These are phyloP conservation scores for Crocidura indochinensis DNA, from an alignment of 2,797 vertebrate genomes.

Conservation along the genomic window DNA sequence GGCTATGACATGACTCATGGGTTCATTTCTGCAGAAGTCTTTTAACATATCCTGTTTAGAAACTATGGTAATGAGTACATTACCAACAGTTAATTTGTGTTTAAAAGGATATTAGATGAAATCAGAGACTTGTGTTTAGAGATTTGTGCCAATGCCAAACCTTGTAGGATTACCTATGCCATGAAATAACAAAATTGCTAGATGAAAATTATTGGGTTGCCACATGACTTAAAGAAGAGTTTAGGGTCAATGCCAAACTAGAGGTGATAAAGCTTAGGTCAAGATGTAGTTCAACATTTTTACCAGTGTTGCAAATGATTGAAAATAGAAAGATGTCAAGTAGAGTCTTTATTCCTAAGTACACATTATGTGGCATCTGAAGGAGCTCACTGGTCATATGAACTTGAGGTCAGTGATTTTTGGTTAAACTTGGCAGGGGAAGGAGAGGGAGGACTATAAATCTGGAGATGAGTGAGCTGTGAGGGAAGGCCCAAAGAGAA, in stretches of 20 bases:
- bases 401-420: slow-evolving; percentile 1
- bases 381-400: neutral
- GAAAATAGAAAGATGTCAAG: slow-evolving; percentile 35
- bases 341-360: slow-evolving; percentile 37
- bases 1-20: neutral
- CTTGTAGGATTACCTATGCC: slow-evolving; percentile 37
- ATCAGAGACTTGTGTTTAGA: slow-evolving; percentile 57
- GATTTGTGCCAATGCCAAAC: slow-evolving; percentile 47
- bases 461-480: neutral
- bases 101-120: slow-evolving; percentile 69
- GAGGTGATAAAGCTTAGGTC: slow-evolving; percentile 52
- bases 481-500: slow-evolving; percentile 26
- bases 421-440: slow-evolving; percentile 31
- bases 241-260: slow-evolving; percentile 42
- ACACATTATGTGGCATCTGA: neutral
- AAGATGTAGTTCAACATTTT: slow-evolving; percentile 40
- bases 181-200: slow-evolving; percentile 55
- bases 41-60: slow-evolving; percentile 66
- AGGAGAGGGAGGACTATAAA: neutral
- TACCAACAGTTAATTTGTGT: slow-evolving; percentile 56
- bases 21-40: slow-evolving; percentile 33
- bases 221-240: slow-evolving; percentile 24
- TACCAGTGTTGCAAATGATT: slow-evolving; percentile 29
- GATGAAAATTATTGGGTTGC: slow-evolving; percentile 56
- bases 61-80: slow-evolving; percentile 63